A percentile compares a stretch with the other conserved stretches of the same genome.
Conservation (phyloP, 2,888 invertebrate genomes). For the Drosophila maculinotata region DNA sequence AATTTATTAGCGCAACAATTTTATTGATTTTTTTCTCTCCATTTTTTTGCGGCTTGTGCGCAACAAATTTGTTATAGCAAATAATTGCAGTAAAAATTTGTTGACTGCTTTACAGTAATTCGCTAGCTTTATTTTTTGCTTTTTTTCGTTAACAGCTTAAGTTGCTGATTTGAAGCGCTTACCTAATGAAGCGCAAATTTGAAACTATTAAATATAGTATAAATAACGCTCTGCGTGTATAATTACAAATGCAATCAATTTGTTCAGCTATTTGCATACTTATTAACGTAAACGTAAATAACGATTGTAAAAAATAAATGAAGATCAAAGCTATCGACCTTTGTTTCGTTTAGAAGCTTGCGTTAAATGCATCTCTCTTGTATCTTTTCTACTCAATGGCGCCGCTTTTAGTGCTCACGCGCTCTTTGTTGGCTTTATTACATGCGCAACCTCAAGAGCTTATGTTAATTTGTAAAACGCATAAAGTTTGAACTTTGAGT, state of each 20-base stretch:
- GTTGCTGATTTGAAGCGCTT: constrained; percentile 30
- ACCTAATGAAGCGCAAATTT: constrained; percentile 47
- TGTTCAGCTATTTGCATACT: constrained; percentile 32
- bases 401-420: too few species aligned
- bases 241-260: constrained; percentile 41
- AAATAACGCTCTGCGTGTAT: constrained; percentile 7
- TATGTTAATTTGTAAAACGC: constrained; percentile 16
- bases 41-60: constrained; percentile 8
- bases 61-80: constrained; percentile 52
- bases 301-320: constrained; percentile 1
- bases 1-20: constrained; percentile 60
- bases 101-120: constrained; percentile 44
- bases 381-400: too few species aligned
- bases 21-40: constrained; percentile 50
- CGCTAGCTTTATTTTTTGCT: constrained; percentile 16
- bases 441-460: too few species aligned
- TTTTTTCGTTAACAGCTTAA: constrained; percentile 19
- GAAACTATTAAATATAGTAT: constrained; percentile 19
- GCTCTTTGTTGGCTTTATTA: not conserved
- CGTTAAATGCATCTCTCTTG: not conserved
- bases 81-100: constrained; percentile 53
- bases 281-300: constrained; percentile 3
- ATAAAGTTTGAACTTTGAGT: constrained; percentile 8
- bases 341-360: constrained; percentile 4
- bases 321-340: constrained; percentile 23